These are phyloP conservation scores for Rallus crepitans DNA, from an alignment of 2,797 vertebrate species.

Conservation along the genomic window DNA sequence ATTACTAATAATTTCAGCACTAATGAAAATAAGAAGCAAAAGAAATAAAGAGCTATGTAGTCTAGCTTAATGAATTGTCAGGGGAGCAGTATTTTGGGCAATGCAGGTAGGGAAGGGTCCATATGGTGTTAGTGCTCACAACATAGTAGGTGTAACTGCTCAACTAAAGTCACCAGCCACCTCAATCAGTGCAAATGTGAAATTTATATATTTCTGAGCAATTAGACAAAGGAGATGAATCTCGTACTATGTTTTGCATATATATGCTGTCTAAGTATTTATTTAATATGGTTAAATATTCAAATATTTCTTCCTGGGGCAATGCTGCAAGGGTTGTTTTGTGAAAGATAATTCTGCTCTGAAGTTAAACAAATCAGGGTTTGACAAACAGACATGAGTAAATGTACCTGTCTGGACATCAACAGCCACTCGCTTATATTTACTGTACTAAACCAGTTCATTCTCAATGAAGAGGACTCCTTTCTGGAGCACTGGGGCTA, in stretches of 20 bases:
- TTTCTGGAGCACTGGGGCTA: not conserved
- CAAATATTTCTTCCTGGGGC: not conserved
- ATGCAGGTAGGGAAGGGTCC: not conserved
- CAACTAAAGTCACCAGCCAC: not conserved
- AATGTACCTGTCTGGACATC: not conserved
- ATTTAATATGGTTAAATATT: not conserved
- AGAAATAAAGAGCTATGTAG: not conserved
- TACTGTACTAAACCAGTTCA: not conserved
- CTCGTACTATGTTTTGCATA: no score
- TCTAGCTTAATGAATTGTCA: not conserved
- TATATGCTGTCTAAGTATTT: not conserved
- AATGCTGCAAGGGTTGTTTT: not conserved
- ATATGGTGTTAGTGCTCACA: not conserved
- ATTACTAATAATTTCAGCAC: constrained; percentile 15
- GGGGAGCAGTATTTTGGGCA: not conserved
- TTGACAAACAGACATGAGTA: not conserved
- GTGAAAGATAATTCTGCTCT: not conserved
- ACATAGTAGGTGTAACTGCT: not conserved
- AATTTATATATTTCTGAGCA: no score
- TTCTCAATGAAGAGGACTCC: not conserved
- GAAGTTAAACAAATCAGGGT: not conserved
- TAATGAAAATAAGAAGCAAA: constrained; percentile 9
- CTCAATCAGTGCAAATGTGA: not conserved
- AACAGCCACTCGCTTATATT: not conserved
- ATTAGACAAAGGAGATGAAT: no score